Base-by-base conservation (phyloP, 2,113 vertebrate species). In the Trachemys scripta region DNA sequence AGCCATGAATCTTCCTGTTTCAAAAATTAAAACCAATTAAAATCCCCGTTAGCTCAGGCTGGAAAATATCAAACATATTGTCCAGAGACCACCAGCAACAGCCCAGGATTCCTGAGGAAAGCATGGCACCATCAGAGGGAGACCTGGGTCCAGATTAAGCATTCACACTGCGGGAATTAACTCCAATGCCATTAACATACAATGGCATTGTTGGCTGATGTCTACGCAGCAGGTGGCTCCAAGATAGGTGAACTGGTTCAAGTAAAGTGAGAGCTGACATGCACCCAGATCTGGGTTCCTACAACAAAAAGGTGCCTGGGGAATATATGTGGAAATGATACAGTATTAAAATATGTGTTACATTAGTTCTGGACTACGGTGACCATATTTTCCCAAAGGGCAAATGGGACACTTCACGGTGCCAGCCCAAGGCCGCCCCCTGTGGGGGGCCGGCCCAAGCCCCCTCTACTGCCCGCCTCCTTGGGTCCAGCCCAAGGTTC, bases 121-220 rank as follows among this genome's bases (percentile, higher is more conserved):
- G 53, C 6, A 14, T 78, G 65, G 42, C 49, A 5, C 6, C 54
- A 29, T 1, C 0, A 0, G 6, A 5, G 31, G 79, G 78, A n/a
- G 0, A 14, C 2, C n/a, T 5, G 10, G 8, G 35, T 24, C 5
- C 57, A 38, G 22, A 22, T 24, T 54, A 79, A 62, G 22, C 22
- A 10, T 6, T 57, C 24, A 10, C 65, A 38, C 24, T 69, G 53
- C 59, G 85, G 59, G 69, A 3, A 11, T 2, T 54, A 8, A 6
- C 5, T 89, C 5, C n/a, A 42, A 7, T 25, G 10, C 45, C 45
- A 45, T 45, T 45, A 62, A 62, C 59, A 35, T 17, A n/a, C 16
- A 4, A 69, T 10, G 65, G 6, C 4, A 5, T 14, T 47, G 75
- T 3, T 78, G 42, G 75, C 20, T 25, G 25, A 47, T 13, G 4